Evolutionary conservation across 2,888 invertebrate species (phyloP), one percentile per base, ranked within the genome.

Genomic region (Dicycla oo): DNA sequence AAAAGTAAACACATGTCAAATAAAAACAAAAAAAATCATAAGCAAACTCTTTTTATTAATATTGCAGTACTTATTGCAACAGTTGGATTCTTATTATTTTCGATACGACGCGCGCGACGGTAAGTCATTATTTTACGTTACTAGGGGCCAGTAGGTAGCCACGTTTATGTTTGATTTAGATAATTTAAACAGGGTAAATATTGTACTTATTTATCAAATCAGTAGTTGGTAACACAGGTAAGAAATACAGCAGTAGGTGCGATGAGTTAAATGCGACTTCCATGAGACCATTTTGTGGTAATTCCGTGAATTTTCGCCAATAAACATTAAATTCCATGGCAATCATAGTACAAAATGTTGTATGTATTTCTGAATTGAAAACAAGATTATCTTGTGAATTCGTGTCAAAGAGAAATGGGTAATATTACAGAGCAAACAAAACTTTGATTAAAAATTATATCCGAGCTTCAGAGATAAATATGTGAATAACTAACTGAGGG

Each of bases 341-440:
- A 45, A 61, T 67, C 47, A 34, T 1, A 26, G 4, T 63, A 4
- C 2, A 38, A 38, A 63, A 40, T 43, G 10, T 15, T 18, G 7
- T 15, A 23, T n/a, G 3, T 49, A 47, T 66, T 66, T 23, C 43
- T 23, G 15, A 23, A 49, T 58, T 57, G 23, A 11, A 49, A 70
- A 34, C 15, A 6, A 38, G 34, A 47, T 63, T 20, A 26, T 6
- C 11, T 15, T 11, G 23, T 20, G 30, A 20, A 23, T 2, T 57
- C 5, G 20, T 71, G 26, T 18, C 13, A 26, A 43, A 60, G 18
- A 1, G 5, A 40, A 53, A 45, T n/a, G 30, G 5, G 18, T 20
- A 34, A 26, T 53, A 45, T 45, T 15, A 3, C 38, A 56, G 6
- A 23, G 3, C 26, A 34, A 58, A 45, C 26, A 54, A 54, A 23